A percentile compares a stretch with the other conserved stretches of the same genome.
Evolutionary conservation across 2,797 vertebrate species (phyloP).

Genomic region (Microhierax caerulescens): DNA sequence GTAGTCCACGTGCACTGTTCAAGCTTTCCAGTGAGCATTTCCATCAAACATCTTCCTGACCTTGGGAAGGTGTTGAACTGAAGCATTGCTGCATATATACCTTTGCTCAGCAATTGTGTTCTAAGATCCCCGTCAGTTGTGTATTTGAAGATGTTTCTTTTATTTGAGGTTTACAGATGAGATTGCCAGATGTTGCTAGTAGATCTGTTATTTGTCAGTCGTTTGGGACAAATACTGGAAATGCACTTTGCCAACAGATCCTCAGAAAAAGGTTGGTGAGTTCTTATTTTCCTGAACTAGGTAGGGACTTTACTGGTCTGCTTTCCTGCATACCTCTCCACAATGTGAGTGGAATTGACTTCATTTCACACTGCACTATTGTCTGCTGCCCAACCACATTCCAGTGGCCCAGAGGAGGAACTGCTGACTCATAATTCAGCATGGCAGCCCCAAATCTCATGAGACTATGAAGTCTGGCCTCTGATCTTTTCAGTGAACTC

Average conservation of each 20-base stretch:
- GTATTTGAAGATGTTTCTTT: neutral
- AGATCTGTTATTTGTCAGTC: neutral
- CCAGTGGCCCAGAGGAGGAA: neutral
- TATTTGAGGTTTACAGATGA: neutral
- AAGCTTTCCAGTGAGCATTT: neutral
- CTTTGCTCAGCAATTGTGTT: neutral
- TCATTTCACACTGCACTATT: neutral
- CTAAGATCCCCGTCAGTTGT: neutral
- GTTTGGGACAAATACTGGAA: neutral
- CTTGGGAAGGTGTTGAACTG: neutral
- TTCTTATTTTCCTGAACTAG: neutral
- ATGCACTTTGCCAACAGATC: neutral
- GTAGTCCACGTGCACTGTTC: neutral
- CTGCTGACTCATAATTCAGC: slow-evolving; percentile 6
- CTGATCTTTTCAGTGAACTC: neutral
- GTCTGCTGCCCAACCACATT: slow-evolving; percentile 9
- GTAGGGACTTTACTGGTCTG: neutral
- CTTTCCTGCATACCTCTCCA: neutral
- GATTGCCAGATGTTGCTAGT: neutral
- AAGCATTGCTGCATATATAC: neutral
- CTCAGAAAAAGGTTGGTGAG: neutral
- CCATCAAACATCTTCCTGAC: neutral
- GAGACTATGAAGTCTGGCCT: neutral
- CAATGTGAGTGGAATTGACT: neutral
- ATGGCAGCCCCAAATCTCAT: neutral